Conservation (phyloP, 2,888 invertebrate species). For the Drosophila mimetica region DNA sequence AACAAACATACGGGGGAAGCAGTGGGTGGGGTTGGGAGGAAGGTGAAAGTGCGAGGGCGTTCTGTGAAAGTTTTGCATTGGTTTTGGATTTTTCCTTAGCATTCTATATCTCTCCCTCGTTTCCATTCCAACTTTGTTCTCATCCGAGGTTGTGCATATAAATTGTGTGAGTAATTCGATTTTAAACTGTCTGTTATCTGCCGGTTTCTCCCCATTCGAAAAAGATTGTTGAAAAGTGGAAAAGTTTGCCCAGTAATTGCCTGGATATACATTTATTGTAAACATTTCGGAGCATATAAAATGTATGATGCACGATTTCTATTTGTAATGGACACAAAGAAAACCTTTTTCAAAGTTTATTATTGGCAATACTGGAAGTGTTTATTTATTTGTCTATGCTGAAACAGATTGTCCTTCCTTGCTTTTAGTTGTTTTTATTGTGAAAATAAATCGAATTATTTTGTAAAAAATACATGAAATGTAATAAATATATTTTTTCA, state of each 20-base stretch:
- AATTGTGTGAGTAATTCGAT: slow-evolving; percentile 76
- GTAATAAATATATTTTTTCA: too few relatives aligned
- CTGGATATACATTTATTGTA: slow-evolving; percentile 18
- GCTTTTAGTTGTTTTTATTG: too few relatives aligned
- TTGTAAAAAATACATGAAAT: too few relatives aligned
- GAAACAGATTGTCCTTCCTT: background rate
- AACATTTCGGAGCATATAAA: slow-evolving; percentile 11
- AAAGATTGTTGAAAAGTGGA: slow-evolving; percentile 33
- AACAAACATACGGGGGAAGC: slow-evolving; percentile 36
- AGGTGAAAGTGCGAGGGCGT: slow-evolving; percentile 53
- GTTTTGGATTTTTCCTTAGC: slow-evolving; percentile 29
- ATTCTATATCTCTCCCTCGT: slow-evolving; percentile 29
- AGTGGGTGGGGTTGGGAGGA: slow-evolving; percentile 18
- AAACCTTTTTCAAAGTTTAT: slow-evolving; percentile 1
- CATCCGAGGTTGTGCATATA: slow-evolving; percentile 66
- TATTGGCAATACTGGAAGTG: background rate
- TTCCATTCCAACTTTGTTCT: slow-evolving; percentile 29
- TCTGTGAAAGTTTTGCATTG: slow-evolving; percentile 71
- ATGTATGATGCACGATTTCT: background rate
- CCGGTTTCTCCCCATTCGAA: slow-evolving; percentile 13
- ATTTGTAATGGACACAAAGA: slow-evolving; percentile 4
- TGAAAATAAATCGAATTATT: too few relatives aligned
- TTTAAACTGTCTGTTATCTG: slow-evolving; percentile 63
- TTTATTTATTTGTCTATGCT: background rate
- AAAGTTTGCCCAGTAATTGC: slow-evolving; percentile 37